Percentiles rank a stretch among this genome's conserved stretches.
Conservation (phyloP, 2,888 invertebrate genomes). For the Achlya flavicornis region DNA sequence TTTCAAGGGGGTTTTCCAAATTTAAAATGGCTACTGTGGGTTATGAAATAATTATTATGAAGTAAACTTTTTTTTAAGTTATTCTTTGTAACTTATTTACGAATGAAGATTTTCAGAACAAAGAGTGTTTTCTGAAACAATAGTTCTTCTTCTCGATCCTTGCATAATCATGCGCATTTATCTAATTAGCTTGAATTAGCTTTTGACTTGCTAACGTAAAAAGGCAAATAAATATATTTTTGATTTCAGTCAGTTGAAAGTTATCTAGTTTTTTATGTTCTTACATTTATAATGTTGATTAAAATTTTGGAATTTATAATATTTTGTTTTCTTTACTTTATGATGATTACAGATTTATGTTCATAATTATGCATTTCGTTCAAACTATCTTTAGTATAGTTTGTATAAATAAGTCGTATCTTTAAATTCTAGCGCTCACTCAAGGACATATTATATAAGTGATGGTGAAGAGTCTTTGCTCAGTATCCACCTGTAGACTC, state of each 20-base stretch:
- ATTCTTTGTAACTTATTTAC: too few relatives aligned
- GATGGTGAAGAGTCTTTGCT: slow-evolving; percentile 74
- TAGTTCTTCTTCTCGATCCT: too few relatives aligned
- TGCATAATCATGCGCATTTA: background rate
- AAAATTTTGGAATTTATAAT: background rate
- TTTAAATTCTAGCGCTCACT: slow-evolving; percentile 81
- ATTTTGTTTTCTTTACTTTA: background rate
- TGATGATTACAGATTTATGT: background rate
- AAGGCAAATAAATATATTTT: too few relatives aligned
- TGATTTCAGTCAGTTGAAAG: too few relatives aligned
- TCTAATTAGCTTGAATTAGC: too few relatives aligned
- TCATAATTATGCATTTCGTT: slow-evolving; percentile 26
- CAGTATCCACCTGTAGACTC: slow-evolving; percentile 69
- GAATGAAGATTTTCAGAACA: background rate
- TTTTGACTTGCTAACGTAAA: background rate
- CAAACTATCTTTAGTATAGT: slow-evolving; percentile 27
- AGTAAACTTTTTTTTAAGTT: too few relatives aligned
- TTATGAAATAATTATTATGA: too few relatives aligned
- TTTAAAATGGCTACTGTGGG: too few relatives aligned
- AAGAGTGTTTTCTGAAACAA: background rate
- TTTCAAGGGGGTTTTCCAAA: too few relatives aligned
- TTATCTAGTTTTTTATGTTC: too few relatives aligned
- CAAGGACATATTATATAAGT: slow-evolving; percentile 75
- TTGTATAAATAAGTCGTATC: slow-evolving; percentile 50
- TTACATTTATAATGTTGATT: too few relatives aligned